Percentiles rank a stretch among this genome's conserved stretches.
Conservation (phyloP, 2,888 invertebrate species). For the Agrenia bidenticulata region DNA sequence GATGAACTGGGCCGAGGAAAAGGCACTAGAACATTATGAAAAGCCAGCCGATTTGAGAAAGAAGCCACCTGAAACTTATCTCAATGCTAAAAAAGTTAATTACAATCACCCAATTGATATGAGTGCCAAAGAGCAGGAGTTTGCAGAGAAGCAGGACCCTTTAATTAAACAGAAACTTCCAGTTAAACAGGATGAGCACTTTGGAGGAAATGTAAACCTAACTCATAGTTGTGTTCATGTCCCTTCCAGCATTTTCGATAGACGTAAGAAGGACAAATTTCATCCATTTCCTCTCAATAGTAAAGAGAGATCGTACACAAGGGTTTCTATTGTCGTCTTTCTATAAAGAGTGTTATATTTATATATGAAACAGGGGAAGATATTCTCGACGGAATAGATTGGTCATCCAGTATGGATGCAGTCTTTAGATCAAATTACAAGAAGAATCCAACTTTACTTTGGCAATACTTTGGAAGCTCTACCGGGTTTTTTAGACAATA, state of each 20-base stretch:
- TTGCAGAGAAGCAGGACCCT: conserved; percentile 8
- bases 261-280: conserved; percentile 64
- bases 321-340: background rate
- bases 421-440: conserved; percentile 82
- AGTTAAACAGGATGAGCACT: conserved; percentile 35
- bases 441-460: conserved; percentile 84
- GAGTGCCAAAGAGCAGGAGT: background rate
- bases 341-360: background rate
- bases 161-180: conserved; percentile 10
- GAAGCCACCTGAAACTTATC: conserved; percentile 60
- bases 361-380: conserved; percentile 63
- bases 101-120: conserved; percentile 10
- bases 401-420: conserved; percentile 86
- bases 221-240: conserved; percentile 82
- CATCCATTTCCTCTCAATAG: background rate
- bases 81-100: conserved; percentile 77
- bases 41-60: conserved; percentile 11
- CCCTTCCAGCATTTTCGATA: conserved; percentile 88
- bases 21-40: conserved; percentile 47
- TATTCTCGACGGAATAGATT: conserved; percentile 85
- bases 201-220: conserved; percentile 41
- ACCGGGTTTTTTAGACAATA: conserved; percentile 90
- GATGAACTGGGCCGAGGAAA: conserved; percentile 43
- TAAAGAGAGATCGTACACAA: too few species aligned
- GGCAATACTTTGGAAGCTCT: conserved; percentile 97